Evolutionary conservation across 37 sponge, comb jelly and placozoan genomes (phyloP), one percentile per base, ranked within the genome.

Genomic region (Hexactinellida sp.): DNA sequence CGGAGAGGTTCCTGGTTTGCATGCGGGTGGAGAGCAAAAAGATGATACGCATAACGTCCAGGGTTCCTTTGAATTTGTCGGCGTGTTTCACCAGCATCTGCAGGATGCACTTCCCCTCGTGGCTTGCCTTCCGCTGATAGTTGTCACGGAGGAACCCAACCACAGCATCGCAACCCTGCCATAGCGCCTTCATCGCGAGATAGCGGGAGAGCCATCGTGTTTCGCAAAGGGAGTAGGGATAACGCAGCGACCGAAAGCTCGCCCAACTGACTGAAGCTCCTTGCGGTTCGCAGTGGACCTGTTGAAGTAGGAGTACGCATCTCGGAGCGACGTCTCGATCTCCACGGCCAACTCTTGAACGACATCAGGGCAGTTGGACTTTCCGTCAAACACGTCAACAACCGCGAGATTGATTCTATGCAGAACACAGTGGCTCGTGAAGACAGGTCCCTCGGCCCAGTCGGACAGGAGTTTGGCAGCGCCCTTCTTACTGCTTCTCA

Each of bases 381-480:
- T 41, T 41, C 47, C 47, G 47, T 41, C 47, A 41, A 41, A 41
- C 47, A 41, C 47, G 47, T 41, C 47, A 41, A 41, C 47, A 41
- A 41, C 47, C 13, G 47, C 47, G 47, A 41, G 47, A 41, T 41
- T 41, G 47, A 41, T 41, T 41, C 47, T 41, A 13, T 41, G 47
- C 47, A 41, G 47, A 41, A 41, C 47, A 41, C 47, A 41, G 47
- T 41, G 47, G 47, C 47, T 41, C 47, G 47, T 41, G 47, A 41
- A 41, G 47, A 41, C 47, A 41, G 13, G 5, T 41, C 47, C 76
- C 76, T 63, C 76, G 76, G 76, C 76, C 76, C 25, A 63, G 76
- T 63, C 76, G 3, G 76, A 63, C 34, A 63, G 76, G 76, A 63
- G 76, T 63, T 63, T 63, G 76, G 76, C 76, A 63, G 76, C 76